phyloP scores from a whole-genome alignment of 1,140 invertebrate species.

The Zaprionus africanus region DNA sequence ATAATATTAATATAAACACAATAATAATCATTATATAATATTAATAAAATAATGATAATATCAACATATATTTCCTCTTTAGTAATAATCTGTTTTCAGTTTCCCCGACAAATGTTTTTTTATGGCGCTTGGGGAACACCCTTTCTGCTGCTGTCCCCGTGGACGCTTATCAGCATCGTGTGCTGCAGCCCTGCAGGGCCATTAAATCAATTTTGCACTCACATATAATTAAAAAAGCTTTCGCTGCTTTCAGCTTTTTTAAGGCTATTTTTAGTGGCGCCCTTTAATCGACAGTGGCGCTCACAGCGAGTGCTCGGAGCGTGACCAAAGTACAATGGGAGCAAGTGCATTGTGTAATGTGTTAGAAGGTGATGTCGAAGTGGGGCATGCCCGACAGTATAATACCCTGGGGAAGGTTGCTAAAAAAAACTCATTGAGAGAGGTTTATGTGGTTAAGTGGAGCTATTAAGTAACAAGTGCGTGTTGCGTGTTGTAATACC shows the following conservation, averaged over 20 bases:
- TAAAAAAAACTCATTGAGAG: too few relatives aligned
- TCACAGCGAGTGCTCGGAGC: conserved; percentile 19
- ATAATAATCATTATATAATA: too few relatives aligned
- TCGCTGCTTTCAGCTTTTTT: conserved; percentile 2
- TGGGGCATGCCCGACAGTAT: not conserved
- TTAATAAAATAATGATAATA: too few relatives aligned
- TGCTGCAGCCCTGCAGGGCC: conserved; percentile 19
- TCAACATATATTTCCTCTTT: too few relatives aligned
- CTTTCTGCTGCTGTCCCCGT: not conserved
- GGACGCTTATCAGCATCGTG: conserved; percentile 14
- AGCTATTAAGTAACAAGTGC: not conserved
- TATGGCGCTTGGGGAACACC: conserved; percentile 1
- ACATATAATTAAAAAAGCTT: conserved; percentile 11
- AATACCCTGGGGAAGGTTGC: not conserved
- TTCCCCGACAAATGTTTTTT: not conserved
- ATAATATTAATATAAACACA: too few relatives aligned
- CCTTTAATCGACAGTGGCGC: conserved; percentile 35
- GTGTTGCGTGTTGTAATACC: not conserved
- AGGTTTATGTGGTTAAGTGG: not conserved
- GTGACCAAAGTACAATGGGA: conserved; percentile 41
- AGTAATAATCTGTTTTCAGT: too few relatives aligned
- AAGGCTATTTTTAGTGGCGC: conserved; percentile 19
- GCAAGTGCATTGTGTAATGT: not conserved
- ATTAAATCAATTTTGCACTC: conserved; percentile 16
- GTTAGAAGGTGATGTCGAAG: not conserved